These are phyloP conservation scores for Thaleichthys pacificus DNA, from an alignment of 2,797 vertebrate genomes.

Conservation along the genomic window DNA sequence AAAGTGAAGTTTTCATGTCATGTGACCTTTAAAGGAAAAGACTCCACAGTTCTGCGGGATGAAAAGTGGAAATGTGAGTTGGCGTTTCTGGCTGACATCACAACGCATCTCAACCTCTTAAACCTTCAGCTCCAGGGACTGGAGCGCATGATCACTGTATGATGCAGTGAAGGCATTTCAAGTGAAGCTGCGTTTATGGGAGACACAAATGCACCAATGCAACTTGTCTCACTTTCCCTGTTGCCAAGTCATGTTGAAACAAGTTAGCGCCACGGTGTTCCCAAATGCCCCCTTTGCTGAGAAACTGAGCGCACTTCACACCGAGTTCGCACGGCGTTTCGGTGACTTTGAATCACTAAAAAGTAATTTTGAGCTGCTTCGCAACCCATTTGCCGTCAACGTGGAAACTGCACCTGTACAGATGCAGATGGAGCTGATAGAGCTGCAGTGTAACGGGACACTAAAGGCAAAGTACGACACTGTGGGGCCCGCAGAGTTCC, in stretches of 20 bases:
- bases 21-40: no score
- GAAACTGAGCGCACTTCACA: constrained; percentile 25
- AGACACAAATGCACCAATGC: constrained; percentile 28
- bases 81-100: constrained; percentile 16
- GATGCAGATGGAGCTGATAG: constrained; percentile 18
- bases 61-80: constrained; percentile 18
- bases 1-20: no score
- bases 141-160: constrained; percentile 25
- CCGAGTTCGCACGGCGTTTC: constrained; percentile 19
- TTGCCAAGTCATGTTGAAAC: constrained; percentile 21
- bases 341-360: constrained; percentile 24
- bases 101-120: constrained; percentile 20
- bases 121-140: constrained; percentile 33
- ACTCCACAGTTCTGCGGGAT: neutral
- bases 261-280: constrained; percentile 15
- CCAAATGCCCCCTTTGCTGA: constrained; percentile 17
- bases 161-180: constrained; percentile 34
- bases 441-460: neutral
- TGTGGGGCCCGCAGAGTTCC: neutral
- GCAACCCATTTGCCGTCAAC: constrained; percentile 28
- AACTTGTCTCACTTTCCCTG: constrained; percentile 28
- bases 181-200: constrained; percentile 30
- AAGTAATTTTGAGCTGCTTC: constrained; percentile 26
- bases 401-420: constrained; percentile 27
- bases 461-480: neutral